phyloP scores from a whole-genome alignment of 2,113 vertebrate species.

The Spea multiplicata region DNA sequence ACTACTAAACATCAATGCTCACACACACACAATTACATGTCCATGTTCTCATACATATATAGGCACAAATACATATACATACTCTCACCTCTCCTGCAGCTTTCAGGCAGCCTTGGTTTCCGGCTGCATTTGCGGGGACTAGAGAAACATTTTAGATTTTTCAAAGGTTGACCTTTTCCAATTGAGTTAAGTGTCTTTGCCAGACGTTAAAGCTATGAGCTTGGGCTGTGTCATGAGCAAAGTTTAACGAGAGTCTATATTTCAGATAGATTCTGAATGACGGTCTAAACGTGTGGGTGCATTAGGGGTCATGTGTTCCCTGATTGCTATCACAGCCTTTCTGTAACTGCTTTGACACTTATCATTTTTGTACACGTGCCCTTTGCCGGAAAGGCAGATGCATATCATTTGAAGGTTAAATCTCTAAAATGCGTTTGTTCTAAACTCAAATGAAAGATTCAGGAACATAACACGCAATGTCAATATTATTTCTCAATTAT shows the following conservation, averaged over 20 bases:
- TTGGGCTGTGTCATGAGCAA: conserved; percentile 33
- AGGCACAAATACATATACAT: too few relatives aligned
- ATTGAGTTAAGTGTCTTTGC: conserved; percentile 38
- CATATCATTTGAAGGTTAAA: background rate
- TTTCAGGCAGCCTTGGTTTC: too few relatives aligned
- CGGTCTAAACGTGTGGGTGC: conserved; percentile 35
- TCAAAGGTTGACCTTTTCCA: conserved; percentile 31
- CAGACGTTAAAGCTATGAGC: conserved; percentile 26
- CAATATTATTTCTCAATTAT: background rate
- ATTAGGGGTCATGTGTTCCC: conserved; percentile 22
- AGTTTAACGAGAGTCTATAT: conserved; percentile 33
- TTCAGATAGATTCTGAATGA: conserved; percentile 41
- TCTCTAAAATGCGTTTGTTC: background rate
- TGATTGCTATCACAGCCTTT: conserved; percentile 37
- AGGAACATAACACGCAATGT: background rate
- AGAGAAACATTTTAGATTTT: conserved; percentile 23
- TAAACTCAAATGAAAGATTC: background rate
- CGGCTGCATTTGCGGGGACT: background rate
- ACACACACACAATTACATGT: too few relatives aligned
- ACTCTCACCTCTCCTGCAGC: too few relatives aligned
- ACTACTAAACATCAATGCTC: too few relatives aligned
- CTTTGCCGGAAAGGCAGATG: conserved; percentile 21
- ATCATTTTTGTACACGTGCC: conserved; percentile 15
- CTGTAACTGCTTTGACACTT: conserved; percentile 36
- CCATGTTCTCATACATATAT: too few relatives aligned